These are phyloP conservation scores for Amiota mariae DNA, from an alignment of 2,888 invertebrate genomes.

Conservation along the genomic window DNA sequence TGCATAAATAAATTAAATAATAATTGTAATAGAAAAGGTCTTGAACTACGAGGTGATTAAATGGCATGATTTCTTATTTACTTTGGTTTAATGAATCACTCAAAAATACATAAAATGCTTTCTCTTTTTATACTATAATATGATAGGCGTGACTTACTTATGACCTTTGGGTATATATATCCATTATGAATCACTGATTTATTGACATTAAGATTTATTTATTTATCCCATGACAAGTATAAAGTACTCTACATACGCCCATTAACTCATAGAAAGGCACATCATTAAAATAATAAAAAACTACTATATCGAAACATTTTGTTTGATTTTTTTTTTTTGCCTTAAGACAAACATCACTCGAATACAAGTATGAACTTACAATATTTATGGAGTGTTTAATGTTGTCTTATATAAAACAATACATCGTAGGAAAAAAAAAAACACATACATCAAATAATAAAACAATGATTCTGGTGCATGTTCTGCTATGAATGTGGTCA, in stretches of 20 bases:
- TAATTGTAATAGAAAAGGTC: too few relatives aligned
- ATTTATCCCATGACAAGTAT: slow-evolving; percentile 41
- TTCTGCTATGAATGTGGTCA: slow-evolving; percentile 9
- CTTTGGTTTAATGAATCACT: background rate
- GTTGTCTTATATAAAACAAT: slow-evolving; percentile 55
- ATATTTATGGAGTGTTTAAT: slow-evolving; percentile 71
- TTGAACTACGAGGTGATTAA: too few relatives aligned
- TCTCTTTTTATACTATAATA: background rate
- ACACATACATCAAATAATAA: slow-evolving; percentile 40
- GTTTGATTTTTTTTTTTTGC: background rate
- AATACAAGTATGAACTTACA: background rate
- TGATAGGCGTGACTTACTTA: background rate
- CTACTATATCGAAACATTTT: slow-evolving; percentile 18
- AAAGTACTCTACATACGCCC: slow-evolving; percentile 56
- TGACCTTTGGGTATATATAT: slow-evolving; percentile 1
- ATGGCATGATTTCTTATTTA: too few relatives aligned
- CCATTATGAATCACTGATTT: slow-evolving; percentile 51
- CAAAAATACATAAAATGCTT: background rate
- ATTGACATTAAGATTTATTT: slow-evolving; percentile 64
- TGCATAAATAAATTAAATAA: too few relatives aligned
- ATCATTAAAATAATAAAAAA: slow-evolving; percentile 55
- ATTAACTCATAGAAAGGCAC: slow-evolving; percentile 50
- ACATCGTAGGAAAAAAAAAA: slow-evolving; percentile 35
- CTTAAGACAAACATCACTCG: slow-evolving; percentile 5
- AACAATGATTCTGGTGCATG: slow-evolving; percentile 6